These are phyloP conservation scores for Tiliacea citrago DNA, from an alignment of 2,888 invertebrate species.

Conservation along the genomic window DNA sequence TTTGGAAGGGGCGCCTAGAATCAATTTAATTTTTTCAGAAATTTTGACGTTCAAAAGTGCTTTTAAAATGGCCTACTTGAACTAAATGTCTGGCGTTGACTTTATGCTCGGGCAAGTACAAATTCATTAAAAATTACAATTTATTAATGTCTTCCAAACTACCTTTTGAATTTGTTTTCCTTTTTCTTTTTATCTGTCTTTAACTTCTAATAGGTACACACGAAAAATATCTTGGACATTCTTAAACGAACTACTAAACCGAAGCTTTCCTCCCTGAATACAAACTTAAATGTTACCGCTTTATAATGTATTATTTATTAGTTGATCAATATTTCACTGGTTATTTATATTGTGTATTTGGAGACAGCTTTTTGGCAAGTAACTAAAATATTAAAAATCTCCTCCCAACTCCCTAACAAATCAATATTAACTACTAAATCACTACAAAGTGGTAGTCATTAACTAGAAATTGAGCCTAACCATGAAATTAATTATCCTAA, in stretches of 20 bases:
- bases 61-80: not conserved
- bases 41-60: not conserved
- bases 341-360: not conserved
- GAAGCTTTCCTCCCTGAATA: too few species aligned
- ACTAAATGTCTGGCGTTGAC: not conserved
- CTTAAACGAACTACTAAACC: not conserved
- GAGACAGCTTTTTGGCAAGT: not conserved
- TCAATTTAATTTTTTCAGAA: not conserved
- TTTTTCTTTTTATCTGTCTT: not conserved
- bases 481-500: slow-evolving; percentile 48
- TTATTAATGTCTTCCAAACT: not conserved
- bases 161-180: not conserved
- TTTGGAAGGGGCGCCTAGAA: not conserved
- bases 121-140: not conserved
- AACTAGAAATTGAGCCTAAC: slow-evolving; percentile 31
- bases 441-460: slow-evolving; percentile 12
- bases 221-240: not conserved
- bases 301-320: not conserved
- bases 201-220: not conserved
- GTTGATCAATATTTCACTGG: not conserved
- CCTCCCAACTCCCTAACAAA: slow-evolving; percentile 6
- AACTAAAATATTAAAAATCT: not conserved
- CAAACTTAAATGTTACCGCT: too few species aligned
- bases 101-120: not conserved
- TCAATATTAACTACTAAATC: slow-evolving; percentile 35